Percentiles rank a stretch among this genome's conserved stretches.
phyloP scores from a whole-genome alignment of 2,888 invertebrate species.

The Petrolisthes cinctipes region DNA sequence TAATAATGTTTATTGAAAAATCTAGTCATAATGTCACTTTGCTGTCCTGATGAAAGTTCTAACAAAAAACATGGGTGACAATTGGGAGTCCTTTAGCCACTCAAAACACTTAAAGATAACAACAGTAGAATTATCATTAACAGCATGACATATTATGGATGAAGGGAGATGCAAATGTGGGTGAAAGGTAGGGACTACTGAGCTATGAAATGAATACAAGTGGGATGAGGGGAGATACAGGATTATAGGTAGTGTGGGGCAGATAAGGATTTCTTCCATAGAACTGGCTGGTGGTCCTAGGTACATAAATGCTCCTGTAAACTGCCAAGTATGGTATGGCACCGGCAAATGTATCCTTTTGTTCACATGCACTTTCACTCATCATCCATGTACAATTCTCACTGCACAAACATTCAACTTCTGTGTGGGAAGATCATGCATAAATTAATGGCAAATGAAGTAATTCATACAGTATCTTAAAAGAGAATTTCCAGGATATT shows the following conservation, averaged over 20 bases:
- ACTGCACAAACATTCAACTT: background rate
- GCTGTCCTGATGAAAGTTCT: conserved; percentile 61
- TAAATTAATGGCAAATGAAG: background rate
- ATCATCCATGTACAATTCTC: background rate
- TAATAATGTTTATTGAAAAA: conserved; percentile 38
- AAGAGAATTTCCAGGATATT: too few relatives aligned
- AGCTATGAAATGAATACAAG: too few relatives aligned
- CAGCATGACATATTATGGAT: conserved; percentile 46
- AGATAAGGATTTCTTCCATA: conserved; percentile 19
- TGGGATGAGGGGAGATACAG: background rate
- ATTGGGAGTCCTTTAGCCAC: conserved; percentile 45
- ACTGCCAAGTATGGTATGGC: too few relatives aligned
- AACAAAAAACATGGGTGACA: conserved; percentile 48
- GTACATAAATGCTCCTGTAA: too few relatives aligned
- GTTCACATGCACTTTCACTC: background rate
- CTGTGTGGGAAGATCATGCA: background rate
- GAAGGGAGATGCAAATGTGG: conserved; percentile 39
- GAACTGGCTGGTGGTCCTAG: conserved; percentile 35
- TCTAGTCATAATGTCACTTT: conserved; percentile 58
- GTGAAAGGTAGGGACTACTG: conserved; percentile 5
- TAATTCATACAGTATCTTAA: background rate
- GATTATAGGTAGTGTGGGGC: background rate
- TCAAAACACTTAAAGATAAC: conserved; percentile 42
- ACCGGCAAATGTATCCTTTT: too few relatives aligned
- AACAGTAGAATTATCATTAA: conserved; percentile 28